A percentile compares a stretch with the other conserved stretches of the same genome.
phyloP scores from a whole-genome alignment of 2,113 vertebrate genomes.

The Trichomycterus rosablanca region DNA sequence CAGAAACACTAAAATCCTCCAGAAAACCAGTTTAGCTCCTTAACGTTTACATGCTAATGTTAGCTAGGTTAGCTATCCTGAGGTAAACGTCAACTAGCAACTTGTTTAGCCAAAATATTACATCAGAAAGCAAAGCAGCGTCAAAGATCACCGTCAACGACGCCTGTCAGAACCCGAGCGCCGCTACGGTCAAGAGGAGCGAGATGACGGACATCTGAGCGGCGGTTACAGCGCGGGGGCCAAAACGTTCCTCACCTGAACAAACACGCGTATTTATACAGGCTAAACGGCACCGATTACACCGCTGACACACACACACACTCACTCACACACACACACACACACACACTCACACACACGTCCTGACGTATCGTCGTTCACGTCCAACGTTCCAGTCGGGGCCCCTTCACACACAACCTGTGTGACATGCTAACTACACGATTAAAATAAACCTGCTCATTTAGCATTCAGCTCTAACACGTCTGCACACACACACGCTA shows the following conservation, averaged over 20 bases:
- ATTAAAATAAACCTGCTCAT: slow-evolving; percentile 16
- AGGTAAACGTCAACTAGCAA: too few relatives aligned
- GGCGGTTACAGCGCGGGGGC: slow-evolving; percentile 19
- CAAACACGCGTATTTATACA: slow-evolving; percentile 73
- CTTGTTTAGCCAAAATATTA: too few relatives aligned
- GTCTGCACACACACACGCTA: background rate
- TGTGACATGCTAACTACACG: slow-evolving; percentile 34
- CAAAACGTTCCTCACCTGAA: slow-evolving; percentile 63
- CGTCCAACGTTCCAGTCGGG: slow-evolving; percentile 61
- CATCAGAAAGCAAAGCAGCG: too few relatives aligned
- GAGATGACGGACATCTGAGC: slow-evolving; percentile 53
- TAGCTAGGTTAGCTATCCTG: too few relatives aligned
- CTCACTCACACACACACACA: background rate
- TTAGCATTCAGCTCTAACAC: too few relatives aligned
- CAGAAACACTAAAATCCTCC: too few relatives aligned
- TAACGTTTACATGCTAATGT: too few relatives aligned
- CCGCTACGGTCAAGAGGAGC: slow-evolving; percentile 52
- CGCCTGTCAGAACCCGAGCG: slow-evolving; percentile 13
- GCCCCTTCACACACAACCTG: slow-evolving; percentile 35
- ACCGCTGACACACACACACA: slow-evolving; percentile 49
- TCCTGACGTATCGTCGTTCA: slow-evolving; percentile 62
- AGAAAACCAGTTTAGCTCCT: too few relatives aligned
- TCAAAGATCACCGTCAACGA: too few relatives aligned
- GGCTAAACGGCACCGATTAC: slow-evolving; percentile 71
- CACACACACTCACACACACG: slow-evolving; percentile 55